Conservation (phyloP, 2,113 vertebrate species). For the Miniopterus natalensis region DNA sequence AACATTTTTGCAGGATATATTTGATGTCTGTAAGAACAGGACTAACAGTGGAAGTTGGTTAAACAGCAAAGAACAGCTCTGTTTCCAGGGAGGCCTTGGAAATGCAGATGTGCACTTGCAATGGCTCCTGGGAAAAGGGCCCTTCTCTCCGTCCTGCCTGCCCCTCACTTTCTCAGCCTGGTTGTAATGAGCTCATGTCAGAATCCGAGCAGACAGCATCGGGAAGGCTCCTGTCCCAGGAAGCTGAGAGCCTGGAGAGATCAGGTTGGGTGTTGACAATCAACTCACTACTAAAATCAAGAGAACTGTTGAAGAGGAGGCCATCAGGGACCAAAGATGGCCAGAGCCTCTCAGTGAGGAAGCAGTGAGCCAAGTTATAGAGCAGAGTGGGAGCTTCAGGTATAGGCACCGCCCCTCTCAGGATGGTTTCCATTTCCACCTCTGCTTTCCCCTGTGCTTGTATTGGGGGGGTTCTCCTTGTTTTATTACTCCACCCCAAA, state of each 20-base stretch:
- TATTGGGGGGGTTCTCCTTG: neutral
- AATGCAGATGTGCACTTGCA: neutral
- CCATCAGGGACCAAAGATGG: neutral
- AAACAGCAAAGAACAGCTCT: neutral
- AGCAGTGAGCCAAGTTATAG: rapidly evolving
- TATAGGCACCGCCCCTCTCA: rapidly evolving
- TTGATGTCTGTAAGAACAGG: neutral
- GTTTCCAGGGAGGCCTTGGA: slow-evolving; percentile 13
- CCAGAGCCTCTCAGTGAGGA: neutral
- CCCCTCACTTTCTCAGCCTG: neutral
- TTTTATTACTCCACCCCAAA: neutral
- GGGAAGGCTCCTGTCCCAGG: neutral
- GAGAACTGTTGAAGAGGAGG: neutral
- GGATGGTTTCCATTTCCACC: neutral
- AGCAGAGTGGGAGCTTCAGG: neutral
- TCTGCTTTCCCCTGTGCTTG: neutral
- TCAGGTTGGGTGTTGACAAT: neutral
- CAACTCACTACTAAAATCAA: neutral
- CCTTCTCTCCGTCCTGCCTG: neutral
- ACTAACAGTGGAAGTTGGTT: neutral
- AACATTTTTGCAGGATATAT: neutral
- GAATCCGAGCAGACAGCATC: no score
- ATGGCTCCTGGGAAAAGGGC: neutral
- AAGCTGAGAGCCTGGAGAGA: neutral
- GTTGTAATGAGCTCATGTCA: neutral